Evolutionary conservation across 2,888 invertebrate genomes (phyloP).

Genomic region (Orthosia incerta): DNA sequence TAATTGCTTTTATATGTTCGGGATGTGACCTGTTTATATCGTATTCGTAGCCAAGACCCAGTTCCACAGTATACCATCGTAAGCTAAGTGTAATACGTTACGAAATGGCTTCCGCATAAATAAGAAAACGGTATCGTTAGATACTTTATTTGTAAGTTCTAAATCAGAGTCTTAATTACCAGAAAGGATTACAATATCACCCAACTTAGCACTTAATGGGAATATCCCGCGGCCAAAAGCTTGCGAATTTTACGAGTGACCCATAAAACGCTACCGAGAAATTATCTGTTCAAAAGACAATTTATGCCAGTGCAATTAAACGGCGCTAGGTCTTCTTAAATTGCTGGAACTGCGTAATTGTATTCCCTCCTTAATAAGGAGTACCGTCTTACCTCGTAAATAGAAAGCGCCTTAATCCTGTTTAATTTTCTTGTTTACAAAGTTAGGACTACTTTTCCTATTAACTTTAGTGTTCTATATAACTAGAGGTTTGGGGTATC

Average conservation of each 20-base stretch:
- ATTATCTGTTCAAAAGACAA: constrained; percentile 85
- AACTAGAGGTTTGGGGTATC: constrained; percentile 38
- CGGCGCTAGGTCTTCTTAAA: constrained; percentile 84
- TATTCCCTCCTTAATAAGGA: constrained; percentile 84
- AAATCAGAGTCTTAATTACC: constrained; percentile 63
- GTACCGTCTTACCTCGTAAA: constrained; percentile 84
- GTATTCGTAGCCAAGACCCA: constrained; percentile 2
- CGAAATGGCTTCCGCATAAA: constrained; percentile 28
- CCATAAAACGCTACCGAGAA: constrained; percentile 79
- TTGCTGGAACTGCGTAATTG: constrained; percentile 86
- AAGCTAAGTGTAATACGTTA: constrained; percentile 15
- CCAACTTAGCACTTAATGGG: constrained; percentile 63
- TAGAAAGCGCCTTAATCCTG: constrained; percentile 82
- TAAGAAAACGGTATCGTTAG: constrained; percentile 25
- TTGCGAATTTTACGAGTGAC: constrained; percentile 77
- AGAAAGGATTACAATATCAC: constrained; percentile 58
- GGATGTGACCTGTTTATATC: constrained; percentile 29
- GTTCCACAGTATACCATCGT: constrained; percentile 1
- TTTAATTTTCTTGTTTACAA: constrained; percentile 84
- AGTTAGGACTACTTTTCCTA: constrained; percentile 65
- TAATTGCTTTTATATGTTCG: constrained; percentile 30
- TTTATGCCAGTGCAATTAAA: constrained; percentile 86
- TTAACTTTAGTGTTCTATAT: constrained; percentile 52
- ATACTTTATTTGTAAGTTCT: constrained; percentile 33
- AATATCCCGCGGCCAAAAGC: constrained; percentile 68